Conservation (phyloP, 2,113 vertebrate species). For the Epinephelus moara region DNA sequence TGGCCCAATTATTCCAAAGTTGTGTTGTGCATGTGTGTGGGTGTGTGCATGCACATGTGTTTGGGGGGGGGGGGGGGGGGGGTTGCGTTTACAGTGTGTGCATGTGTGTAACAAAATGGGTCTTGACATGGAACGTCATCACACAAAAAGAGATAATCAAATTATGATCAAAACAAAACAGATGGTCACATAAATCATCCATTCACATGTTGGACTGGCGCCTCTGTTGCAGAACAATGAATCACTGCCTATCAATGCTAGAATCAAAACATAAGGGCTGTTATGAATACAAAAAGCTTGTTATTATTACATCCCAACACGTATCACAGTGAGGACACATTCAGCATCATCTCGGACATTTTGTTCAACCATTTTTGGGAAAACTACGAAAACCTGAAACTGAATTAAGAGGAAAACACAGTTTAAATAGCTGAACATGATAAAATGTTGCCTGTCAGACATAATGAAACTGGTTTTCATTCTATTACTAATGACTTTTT, state of each 20-base stretch:
- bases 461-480: neutral
- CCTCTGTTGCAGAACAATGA: slow-evolving; percentile 76
- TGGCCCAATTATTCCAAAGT: slow-evolving; percentile 64
- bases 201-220: slow-evolving; percentile 74
- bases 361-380: neutral
- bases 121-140: slow-evolving; percentile 66
- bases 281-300: slow-evolving; percentile 56
- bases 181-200: slow-evolving; percentile 81
- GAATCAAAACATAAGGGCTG: slow-evolving; percentile 65
- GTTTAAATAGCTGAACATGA: neutral
- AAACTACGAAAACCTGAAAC: neutral
- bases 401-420: neutral
- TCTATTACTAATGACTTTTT: neutral
- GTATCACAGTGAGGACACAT: neutral
- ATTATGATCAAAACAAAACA: slow-evolving; percentile 77
- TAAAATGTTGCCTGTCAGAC: neutral
- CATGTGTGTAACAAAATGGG: slow-evolving; percentile 34
- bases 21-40: slow-evolving; percentile 35
- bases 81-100: neutral
- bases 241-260: slow-evolving; percentile 72
- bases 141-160: slow-evolving; percentile 74
- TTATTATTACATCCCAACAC: slow-evolving; percentile 16
- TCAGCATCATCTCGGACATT: neutral
- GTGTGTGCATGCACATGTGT: neutral
- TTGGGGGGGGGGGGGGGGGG: neutral